phyloP scores from a whole-genome alignment of 2,888 invertebrate genomes.

The Villa cingulata region DNA sequence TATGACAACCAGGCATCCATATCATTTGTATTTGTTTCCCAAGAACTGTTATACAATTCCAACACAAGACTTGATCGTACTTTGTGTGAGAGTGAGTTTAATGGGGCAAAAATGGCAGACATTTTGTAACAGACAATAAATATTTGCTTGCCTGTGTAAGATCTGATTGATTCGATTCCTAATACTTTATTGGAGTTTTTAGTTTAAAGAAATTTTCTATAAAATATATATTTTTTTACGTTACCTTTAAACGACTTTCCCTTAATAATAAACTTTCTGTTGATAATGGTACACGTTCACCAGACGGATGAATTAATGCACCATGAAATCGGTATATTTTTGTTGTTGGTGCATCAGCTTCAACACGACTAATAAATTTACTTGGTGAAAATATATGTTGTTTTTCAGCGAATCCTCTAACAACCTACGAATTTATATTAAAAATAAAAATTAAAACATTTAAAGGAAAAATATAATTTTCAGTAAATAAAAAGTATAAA shows the following conservation, averaged over 20 bases:
- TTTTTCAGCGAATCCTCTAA: conserved; percentile 38
- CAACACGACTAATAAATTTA: conserved; percentile 70
- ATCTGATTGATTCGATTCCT: no score
- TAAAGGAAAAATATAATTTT: neutral
- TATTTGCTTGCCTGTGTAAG: no score
- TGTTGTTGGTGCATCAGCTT: conserved; percentile 89
- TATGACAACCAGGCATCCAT: no score
- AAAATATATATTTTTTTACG: neutral
- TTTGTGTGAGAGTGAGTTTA: no score
- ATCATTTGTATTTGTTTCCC: no score
- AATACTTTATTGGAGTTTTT: no score
- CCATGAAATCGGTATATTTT: conserved; percentile 93
- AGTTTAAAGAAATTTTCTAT: no score
- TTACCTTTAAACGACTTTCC: conserved; percentile 69
- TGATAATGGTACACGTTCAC: conserved; percentile 63
- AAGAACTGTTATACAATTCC: no score
- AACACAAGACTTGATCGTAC: no score
- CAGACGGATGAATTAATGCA: conserved; percentile 66
- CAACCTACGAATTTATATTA: conserved; percentile 22
- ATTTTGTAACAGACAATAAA: no score
- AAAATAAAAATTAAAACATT: neutral
- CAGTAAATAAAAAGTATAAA: no score
- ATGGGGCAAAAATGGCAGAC: no score
- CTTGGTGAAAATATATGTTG: conserved; percentile 62
- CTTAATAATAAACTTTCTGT: conserved; percentile 85